Evolutionary conservation across 2,888 invertebrate genomes (phyloP), one percentile per base, ranked within the genome.

Genomic region (Troglohyphantes excavatus): DNA sequence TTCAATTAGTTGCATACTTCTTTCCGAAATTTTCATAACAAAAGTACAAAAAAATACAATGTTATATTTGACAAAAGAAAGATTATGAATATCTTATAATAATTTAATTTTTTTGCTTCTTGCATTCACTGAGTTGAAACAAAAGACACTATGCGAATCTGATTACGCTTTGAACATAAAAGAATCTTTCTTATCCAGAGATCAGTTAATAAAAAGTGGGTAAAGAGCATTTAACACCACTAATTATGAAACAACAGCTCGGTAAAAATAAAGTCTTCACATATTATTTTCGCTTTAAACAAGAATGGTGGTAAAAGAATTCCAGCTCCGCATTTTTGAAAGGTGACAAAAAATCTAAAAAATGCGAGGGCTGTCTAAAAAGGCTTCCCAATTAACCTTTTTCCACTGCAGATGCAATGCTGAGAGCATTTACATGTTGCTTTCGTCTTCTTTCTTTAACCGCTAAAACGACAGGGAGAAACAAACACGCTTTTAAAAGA

Each of bases 351-450:
- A 53, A 43, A 21, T 26, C 46, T 9, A 81, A 46, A 81, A 67
- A 43, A 17, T 26, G 43, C 26, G 26, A 65, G 43, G 13, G 67
- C 46, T 63, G 21, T n/a, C 21, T 3, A 65, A 67, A 84, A 53
- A 75, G 21, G 53, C 23, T 19, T 33, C 29, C 75, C 67, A 75
- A 85, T 76, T 68, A 75, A 85, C 75, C 78, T 85, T 85, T 85
- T 76, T 85, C 27, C 53, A 68, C 75, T 59, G 43, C 53, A 67
- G 29, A 67, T 68, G 29, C 39, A 76, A 85, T 29, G 67, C 76
- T 85, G 76, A 85, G 76, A 85, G 84, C 84, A 85, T 85, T 85
- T 85, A 76, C 84, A 76, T 85, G 84, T 85, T 85, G 75, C 65
- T 61, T 70, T 85, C 75, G 75, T 85, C 75, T 68, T 59, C 33